These are phyloP conservation scores for Julus scanicus DNA, from an alignment of 2,888 invertebrate genomes.

Conservation along the genomic window DNA sequence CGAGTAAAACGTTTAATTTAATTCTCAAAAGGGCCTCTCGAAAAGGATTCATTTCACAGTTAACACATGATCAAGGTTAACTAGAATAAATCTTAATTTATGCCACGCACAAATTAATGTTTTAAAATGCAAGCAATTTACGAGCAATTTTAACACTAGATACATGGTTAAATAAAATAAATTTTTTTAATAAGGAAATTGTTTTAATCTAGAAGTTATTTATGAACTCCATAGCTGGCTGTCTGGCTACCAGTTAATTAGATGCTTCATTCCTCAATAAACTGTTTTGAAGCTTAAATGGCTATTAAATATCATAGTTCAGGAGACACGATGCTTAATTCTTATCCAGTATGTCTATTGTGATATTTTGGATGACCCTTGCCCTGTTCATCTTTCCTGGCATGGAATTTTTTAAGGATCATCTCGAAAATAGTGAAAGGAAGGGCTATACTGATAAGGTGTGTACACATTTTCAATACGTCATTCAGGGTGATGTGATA, in stretches of 20 bases:
- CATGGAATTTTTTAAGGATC: not conserved
- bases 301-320: slow-evolving; percentile 2
- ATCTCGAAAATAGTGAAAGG: not conserved
- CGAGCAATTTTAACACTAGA: not conserved
- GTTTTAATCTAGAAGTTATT: not conserved
- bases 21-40: not conserved
- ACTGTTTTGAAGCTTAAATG: not conserved
- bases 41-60: not conserved
- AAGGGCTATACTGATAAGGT: not conserved
- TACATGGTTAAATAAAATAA: not conserved
- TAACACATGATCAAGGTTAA: not conserved
- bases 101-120: not conserved
- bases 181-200: slow-evolving; percentile 31
- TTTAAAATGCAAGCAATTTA: not conserved
- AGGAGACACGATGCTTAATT: not conserved
- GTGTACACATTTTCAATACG: not conserved
- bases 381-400: not conserved
- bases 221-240: slow-evolving; percentile 1
- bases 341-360: not conserved
- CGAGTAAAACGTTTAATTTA: not conserved
- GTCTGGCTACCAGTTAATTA: not conserved
- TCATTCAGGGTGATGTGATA: too few species aligned
- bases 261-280: not conserved
- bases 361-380: not conserved
- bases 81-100: not conserved